Evolutionary conservation across 2,888 invertebrate genomes (phyloP).

Genomic region (Heliothis peltigera): DNA sequence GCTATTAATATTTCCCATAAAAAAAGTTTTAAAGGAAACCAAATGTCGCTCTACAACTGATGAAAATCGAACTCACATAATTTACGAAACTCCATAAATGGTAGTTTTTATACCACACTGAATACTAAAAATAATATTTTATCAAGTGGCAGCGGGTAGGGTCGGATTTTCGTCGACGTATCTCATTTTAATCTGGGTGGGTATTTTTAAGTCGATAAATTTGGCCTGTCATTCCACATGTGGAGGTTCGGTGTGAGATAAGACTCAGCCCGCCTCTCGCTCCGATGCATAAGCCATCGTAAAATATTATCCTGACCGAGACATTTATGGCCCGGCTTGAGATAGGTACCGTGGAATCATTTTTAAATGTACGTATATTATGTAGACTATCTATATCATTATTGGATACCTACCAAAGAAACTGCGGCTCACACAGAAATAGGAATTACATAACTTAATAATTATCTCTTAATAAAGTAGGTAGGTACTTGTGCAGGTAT

Average conservation of each 20-base stretch:
- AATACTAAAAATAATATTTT: constrained; percentile 79
- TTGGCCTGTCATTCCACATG: constrained; percentile 87
- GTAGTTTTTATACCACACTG: constrained; percentile 60
- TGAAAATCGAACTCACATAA: constrained; percentile 63
- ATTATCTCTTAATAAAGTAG: neutral
- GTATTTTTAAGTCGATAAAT: constrained; percentile 89
- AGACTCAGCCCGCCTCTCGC: constrained; percentile 79
- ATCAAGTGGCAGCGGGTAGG: constrained; percentile 65
- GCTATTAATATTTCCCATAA: constrained; percentile 16
- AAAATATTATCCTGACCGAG: constrained; percentile 88
- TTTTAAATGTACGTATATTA: constrained; percentile 70
- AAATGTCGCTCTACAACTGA: constrained; percentile 55
- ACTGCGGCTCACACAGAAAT: neutral
- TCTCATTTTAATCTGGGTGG: constrained; percentile 86
- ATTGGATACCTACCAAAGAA: constrained; percentile 4
- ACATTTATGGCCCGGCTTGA: constrained; percentile 85
- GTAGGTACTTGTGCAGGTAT: neutral
- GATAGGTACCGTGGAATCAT: constrained; percentile 85
- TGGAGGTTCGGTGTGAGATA: constrained; percentile 81
- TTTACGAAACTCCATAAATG: constrained; percentile 60
- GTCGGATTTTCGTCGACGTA: constrained; percentile 76
- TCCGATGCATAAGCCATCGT: constrained; percentile 79
- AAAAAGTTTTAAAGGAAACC: constrained; percentile 56
- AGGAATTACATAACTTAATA: neutral
- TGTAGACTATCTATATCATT: constrained; percentile 39